A percentile compares a stretch with the other conserved stretches of the same genome.
Evolutionary conservation across 2,113 vertebrate genomes (phyloP).

Genomic region (Gymnorhina tibicen): DNA sequence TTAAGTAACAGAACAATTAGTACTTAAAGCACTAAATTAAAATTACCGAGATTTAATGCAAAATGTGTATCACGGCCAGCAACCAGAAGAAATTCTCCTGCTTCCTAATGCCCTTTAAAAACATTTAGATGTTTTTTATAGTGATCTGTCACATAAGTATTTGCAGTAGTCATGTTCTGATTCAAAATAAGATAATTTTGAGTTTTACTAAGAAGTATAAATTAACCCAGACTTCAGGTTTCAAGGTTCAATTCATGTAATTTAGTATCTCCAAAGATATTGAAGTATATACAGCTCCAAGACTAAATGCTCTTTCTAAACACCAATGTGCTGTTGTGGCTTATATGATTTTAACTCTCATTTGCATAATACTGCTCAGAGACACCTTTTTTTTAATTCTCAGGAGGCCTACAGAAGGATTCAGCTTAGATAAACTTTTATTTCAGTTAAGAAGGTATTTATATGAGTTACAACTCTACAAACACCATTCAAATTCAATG

Average conservation of each 20-base stretch:
- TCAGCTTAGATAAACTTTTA: not conserved
- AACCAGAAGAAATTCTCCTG: not conserved
- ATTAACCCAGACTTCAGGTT: not conserved
- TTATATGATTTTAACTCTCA: not conserved
- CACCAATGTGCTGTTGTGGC: not conserved
- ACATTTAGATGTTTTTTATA: not conserved
- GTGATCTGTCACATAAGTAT: not conserved
- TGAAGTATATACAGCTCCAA: not conserved
- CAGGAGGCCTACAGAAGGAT: not conserved
- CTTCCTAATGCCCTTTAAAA: not conserved
- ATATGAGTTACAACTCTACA: not conserved
- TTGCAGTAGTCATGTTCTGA: not conserved
- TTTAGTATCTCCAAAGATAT: not conserved
- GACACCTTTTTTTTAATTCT: not conserved
- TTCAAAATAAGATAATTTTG: not conserved
- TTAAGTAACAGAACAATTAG: not conserved
- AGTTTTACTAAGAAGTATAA: not conserved
- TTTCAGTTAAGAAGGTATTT: not conserved
- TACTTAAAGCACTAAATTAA: not conserved
- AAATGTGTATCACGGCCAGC: not conserved
- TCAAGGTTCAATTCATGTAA: not conserved
- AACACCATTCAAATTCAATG: not conserved
- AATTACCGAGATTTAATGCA: not conserved
- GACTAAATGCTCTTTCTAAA: not conserved
- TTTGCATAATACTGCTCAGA: not conserved